Evolutionary conservation across 2,797 vertebrate genomes (phyloP).

Genomic region (Chloroceryle amazona): DNA sequence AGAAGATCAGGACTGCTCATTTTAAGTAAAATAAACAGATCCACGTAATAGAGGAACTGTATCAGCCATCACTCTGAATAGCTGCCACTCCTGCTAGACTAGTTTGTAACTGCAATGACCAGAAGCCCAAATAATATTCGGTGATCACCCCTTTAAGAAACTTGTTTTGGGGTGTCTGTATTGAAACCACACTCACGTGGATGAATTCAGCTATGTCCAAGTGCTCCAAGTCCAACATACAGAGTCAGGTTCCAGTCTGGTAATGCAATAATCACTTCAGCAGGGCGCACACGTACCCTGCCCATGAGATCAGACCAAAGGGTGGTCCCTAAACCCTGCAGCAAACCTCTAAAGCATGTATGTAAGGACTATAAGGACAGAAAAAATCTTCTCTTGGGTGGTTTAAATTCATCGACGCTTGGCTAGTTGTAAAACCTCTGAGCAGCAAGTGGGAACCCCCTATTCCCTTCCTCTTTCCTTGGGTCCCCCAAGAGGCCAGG

Average conservation of each 20-base stretch:
- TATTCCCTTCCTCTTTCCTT: not conserved
- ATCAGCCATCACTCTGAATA: not conserved
- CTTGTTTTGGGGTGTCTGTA: not conserved
- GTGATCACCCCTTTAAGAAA: not conserved
- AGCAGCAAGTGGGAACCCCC: not conserved
- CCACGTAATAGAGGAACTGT: not conserved
- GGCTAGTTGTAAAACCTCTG: fast-evolving
- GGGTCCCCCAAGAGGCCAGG: not conserved
- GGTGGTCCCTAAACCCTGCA: not conserved
- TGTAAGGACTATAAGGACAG: not conserved
- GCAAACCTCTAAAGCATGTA: not conserved
- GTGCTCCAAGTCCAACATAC: not conserved
- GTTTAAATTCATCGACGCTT: not conserved
- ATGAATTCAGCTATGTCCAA: not conserved
- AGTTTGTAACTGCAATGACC: not conserved
- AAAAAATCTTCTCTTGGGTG: not conserved
- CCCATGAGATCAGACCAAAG: not conserved
- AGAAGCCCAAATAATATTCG: not conserved
- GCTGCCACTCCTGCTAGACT: not conserved
- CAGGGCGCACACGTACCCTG: not conserved
- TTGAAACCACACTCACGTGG: not conserved
- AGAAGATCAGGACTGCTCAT: not conserved
- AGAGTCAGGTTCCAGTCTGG: not conserved
- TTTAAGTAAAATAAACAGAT: not conserved
- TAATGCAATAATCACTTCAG: not conserved